Percentiles rank a stretch among this genome's conserved stretches.
Evolutionary conservation across 2,113 vertebrate genomes (phyloP).

Genomic region (Tenrec ecaudatus): DNA sequence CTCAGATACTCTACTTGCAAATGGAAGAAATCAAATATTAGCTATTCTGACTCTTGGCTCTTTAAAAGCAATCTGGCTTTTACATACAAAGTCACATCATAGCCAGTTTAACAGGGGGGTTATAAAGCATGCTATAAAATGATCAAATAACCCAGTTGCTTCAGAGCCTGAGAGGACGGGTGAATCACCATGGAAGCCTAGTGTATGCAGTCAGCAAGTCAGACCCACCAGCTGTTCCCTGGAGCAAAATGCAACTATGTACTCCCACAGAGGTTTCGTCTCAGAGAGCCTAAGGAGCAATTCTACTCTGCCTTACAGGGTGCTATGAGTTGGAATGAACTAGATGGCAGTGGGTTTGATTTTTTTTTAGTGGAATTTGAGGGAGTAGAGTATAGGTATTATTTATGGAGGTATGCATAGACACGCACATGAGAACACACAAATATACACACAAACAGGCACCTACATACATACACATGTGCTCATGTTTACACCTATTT

Average conservation of each 20-base stretch:
- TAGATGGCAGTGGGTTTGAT: no score
- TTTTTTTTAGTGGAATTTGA: no score
- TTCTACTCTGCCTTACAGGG: no score
- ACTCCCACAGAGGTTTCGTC: no score
- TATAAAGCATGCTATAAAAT: constrained; percentile 44
- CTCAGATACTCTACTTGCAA: background rate
- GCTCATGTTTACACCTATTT: background rate
- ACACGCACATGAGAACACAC: fast-evolving
- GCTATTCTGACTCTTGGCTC: background rate
- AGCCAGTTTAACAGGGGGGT: background rate
- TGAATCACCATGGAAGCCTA: background rate
- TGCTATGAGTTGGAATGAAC: no score
- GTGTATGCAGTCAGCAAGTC: background rate
- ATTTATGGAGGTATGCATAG: background rate
- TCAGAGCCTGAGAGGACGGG: background rate
- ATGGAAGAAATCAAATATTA: background rate
- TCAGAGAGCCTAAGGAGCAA: no score
- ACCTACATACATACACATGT: background rate
- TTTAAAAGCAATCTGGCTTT: background rate
- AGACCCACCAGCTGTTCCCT: no score
- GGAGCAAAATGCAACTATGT: no score
- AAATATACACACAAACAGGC: background rate
- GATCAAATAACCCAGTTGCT: background rate
- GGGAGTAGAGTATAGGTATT: no score
- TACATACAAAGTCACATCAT: background rate